Base-by-base conservation (phyloP, 2,113 vertebrate genomes). In the Poeciliopsis prolifica region DNA sequence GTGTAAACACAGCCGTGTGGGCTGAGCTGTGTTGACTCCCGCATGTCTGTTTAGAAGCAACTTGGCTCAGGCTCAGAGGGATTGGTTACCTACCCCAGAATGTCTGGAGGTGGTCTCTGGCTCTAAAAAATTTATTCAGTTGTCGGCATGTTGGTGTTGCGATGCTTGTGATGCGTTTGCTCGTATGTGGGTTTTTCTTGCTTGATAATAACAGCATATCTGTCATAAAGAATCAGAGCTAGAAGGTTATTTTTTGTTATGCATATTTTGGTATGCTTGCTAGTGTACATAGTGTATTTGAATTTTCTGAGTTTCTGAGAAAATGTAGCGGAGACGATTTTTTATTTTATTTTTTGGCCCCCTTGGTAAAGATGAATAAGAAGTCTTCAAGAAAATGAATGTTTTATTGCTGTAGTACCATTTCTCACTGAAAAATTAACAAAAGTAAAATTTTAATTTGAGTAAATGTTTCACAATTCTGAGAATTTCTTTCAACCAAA, bases 1-100 rank as follows among this genome's bases (percentile, higher is more conserved):
- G 73, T 88, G 76, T 89, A 87, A 92, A 87, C 79, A 89, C 84
- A 78, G 70, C 61, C 17, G 80, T 83, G 87, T 92, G 89, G 83
- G 91, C 84, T 83, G 78, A 89, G 76, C 86, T 85, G 78, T 79
- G 88, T 65, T 24, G 71, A 83, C 90, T 87, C 92, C 86, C 91
- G 91, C 88, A 84, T 89, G 86, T 83, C 78, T 83, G 65, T 85
- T 88, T 74, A 84, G 80, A 70, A 87, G 74, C 79, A 76, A 62
- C 75, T 90, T 90, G 87, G 83, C 84, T 89, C 54, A 5, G 65
- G 72, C 88, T 92, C 86, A 83, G 76, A 91, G 79, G 72, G 68
- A 86, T 61, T 74, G 58, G 81, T 86, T 87, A 82, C 78, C 86
- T 89, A 83, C 74, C 51, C 51, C 74, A 73, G 62, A 81, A 85